Evolutionary conservation across 2,888 invertebrate genomes (phyloP).

Genomic region (Heliconius charithonia): DNA sequence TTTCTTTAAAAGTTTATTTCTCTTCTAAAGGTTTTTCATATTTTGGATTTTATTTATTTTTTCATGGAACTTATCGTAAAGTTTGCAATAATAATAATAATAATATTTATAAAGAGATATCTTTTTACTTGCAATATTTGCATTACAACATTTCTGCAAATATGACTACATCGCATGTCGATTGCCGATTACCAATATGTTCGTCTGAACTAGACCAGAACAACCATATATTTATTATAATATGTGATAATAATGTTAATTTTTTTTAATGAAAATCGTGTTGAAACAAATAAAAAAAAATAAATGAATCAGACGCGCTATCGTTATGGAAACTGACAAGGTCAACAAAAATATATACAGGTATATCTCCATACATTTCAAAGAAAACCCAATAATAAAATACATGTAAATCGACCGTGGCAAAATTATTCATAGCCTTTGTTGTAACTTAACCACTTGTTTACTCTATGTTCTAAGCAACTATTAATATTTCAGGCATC

Average conservation of each 20-base stretch:
- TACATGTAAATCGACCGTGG: constrained; percentile 18
- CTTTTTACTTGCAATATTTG: not conserved
- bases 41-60: not conserved
- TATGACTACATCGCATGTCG: not conserved
- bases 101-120: not conserved
- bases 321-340: not conserved
- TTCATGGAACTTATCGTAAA: not conserved
- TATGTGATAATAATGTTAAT: not conserved
- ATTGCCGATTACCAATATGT: not conserved
- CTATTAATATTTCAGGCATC: constrained; percentile 65
- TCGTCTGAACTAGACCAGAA: constrained; percentile 6
- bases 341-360: not conserved
- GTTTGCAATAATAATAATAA: not conserved
- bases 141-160: not conserved
- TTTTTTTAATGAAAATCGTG: not conserved
- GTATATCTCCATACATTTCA: not conserved
- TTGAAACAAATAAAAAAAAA: not conserved
- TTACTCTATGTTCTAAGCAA: constrained; percentile 54
- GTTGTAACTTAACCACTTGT: constrained; percentile 14
- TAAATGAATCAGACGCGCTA: not conserved
- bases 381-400: constrained; percentile 15
- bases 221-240: not conserved
- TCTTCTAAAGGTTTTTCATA: no score
- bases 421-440: constrained; percentile 26
- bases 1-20: no score